These are phyloP conservation scores for Melopsittacus undulatus DNA, from an alignment of 2,797 vertebrate genomes.

Conservation along the genomic window DNA sequence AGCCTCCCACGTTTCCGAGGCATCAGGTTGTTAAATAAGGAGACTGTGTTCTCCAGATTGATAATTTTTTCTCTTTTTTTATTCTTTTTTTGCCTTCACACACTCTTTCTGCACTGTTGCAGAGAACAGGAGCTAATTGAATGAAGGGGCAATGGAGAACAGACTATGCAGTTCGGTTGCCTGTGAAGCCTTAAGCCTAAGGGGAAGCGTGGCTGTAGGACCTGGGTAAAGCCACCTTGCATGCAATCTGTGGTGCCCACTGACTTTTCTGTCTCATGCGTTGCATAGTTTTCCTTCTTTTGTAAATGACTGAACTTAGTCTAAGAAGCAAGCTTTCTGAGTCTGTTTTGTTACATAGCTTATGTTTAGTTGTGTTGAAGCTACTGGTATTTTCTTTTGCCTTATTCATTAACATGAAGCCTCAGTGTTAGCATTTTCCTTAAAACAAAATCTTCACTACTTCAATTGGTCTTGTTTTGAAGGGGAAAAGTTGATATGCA, in stretches of 20 bases:
- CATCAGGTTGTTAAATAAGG: not conserved
- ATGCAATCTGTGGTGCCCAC: not conserved
- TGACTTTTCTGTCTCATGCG: not conserved
- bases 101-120: not conserved
- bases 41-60: not conserved
- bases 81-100: not conserved
- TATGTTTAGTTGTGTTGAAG: not conserved
- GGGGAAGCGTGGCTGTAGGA: not conserved
- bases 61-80: not conserved
- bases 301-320: not conserved
- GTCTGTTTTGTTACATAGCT: not conserved
- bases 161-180: not conserved
- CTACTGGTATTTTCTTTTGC: not conserved
- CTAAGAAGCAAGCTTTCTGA: not conserved
- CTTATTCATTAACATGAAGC: not conserved
- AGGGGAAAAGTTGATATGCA: not conserved
- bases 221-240: not conserved
- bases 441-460: not conserved
- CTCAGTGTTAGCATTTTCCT: not conserved
- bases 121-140: not conserved
- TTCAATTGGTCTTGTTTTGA: not conserved
- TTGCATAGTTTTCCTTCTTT: not conserved
- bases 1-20: not conserved
- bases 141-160: not conserved
- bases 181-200: not conserved